Conservation (phyloP, 2,888 invertebrate genomes). For the Cephus rjabovi region DNA sequence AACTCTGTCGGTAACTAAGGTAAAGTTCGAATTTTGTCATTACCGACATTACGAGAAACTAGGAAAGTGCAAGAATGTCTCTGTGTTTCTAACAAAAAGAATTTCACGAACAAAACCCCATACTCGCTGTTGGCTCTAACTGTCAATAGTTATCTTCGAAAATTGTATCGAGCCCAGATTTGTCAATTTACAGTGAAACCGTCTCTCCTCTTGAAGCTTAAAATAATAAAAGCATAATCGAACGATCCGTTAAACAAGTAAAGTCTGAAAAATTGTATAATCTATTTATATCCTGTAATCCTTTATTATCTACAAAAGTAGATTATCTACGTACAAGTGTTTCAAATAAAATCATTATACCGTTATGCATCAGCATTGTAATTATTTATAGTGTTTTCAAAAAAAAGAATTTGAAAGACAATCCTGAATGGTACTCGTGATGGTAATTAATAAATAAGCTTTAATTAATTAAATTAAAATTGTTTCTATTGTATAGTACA, state of each 20-base stretch:
- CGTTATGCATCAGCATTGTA: too few species aligned
- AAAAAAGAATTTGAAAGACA: background rate
- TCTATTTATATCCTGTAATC: background rate
- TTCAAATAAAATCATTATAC: too few species aligned
- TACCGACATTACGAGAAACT: background rate
- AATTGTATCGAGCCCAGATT: background rate
- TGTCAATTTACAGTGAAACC: background rate
- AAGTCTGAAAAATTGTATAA: background rate
- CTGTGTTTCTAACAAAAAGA: background rate
- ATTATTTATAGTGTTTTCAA: too few species aligned
- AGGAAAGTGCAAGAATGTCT: background rate
- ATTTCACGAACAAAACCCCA: background rate
- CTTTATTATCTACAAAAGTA: background rate
- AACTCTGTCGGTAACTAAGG: background rate
- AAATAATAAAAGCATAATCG: background rate
- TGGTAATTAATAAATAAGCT: background rate
- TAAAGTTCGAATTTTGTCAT: background rate
- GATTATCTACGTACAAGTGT: background rate
- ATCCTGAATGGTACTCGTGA: background rate
- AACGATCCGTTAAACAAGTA: background rate
- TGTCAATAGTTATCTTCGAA: background rate
- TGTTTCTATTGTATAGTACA: slow-evolving; percentile 52
- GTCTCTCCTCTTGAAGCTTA: background rate
- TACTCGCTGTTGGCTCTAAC: background rate
- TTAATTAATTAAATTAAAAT: background rate